These are phyloP conservation scores for Zootermopsis nevadensis DNA, from an alignment of 2,888 invertebrate species.

Conservation along the genomic window DNA sequence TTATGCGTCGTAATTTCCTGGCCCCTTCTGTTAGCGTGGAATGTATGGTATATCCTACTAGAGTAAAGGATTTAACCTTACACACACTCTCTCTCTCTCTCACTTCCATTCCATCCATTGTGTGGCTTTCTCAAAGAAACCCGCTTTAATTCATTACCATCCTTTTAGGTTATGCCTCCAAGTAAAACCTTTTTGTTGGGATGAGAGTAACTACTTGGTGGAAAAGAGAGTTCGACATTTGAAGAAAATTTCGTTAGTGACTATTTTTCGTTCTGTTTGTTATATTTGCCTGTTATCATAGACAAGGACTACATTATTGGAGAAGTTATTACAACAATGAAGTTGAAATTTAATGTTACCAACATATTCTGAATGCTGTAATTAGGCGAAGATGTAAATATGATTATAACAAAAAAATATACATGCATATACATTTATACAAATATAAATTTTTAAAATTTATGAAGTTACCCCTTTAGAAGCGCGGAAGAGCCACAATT, in stretches of 20 bases:
- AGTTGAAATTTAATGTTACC: too few relatives aligned
- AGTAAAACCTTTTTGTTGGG: not conserved
- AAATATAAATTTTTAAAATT: too few relatives aligned
- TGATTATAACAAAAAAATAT: too few relatives aligned
- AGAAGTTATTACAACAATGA: too few relatives aligned
- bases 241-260: not conserved
- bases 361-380: too few relatives aligned
- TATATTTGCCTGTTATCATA: too few relatives aligned
- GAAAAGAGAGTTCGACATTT: not conserved
- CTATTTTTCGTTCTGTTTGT: too few relatives aligned
- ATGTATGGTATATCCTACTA: not conserved
- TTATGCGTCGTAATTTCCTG: not conserved
- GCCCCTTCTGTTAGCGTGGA: not conserved
- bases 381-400: too few relatives aligned
- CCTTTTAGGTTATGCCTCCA: conserved; percentile 42
- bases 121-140: conserved; percentile 33
- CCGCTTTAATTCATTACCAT: conserved; percentile 46
- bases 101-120: not conserved
- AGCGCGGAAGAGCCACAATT: too few relatives aligned
- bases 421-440: too few relatives aligned
- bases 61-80: not conserved
- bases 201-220: not conserved
- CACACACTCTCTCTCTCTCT: not conserved
- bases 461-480: too few relatives aligned
- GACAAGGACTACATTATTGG: too few relatives aligned